phyloP scores from a whole-genome alignment of 2,888 invertebrate species.

The Papilio elwesi region DNA sequence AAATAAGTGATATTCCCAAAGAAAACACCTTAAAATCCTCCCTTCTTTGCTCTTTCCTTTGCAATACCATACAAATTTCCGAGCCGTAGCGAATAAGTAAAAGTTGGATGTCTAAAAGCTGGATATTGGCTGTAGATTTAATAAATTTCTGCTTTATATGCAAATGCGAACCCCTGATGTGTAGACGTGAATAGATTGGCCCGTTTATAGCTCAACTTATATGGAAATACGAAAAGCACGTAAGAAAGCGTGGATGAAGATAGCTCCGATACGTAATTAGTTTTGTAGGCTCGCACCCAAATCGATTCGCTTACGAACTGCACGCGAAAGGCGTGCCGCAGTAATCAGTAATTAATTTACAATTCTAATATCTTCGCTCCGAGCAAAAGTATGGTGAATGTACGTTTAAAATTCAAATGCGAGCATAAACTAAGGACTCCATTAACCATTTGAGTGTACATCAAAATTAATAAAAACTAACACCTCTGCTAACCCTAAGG shows the following conservation, averaged over 20 bases:
- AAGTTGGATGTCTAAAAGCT: slow-evolving; percentile 80
- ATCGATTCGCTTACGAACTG: slow-evolving; percentile 69
- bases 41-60: slow-evolving; percentile 50
- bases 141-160: slow-evolving; percentile 85
- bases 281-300: slow-evolving; percentile 76
- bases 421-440: slow-evolving; percentile 47
- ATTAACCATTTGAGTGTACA: slow-evolving; percentile 51
- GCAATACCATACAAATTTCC: slow-evolving; percentile 72
- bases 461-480: not conserved
- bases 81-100: slow-evolving; percentile 72
- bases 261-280: slow-evolving; percentile 82
- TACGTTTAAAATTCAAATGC: slow-evolving; percentile 59
- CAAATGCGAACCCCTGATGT: slow-evolving; percentile 84
- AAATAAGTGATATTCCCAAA: not conserved
- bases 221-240: slow-evolving; percentile 84
- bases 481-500: not conserved
- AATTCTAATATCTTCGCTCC: slow-evolving; percentile 65
- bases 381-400: slow-evolving; percentile 55
- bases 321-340: slow-evolving; percentile 58
- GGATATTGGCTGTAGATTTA: slow-evolving; percentile 84
- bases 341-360: slow-evolving; percentile 71
- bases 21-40: not conserved
- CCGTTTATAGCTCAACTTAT: slow-evolving; percentile 85
- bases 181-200: slow-evolving; percentile 85
- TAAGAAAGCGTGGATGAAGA: slow-evolving; percentile 83